Evolutionary conservation across 2,797 vertebrate genomes (phyloP).

Genomic region (Pangasius macronema): DNA sequence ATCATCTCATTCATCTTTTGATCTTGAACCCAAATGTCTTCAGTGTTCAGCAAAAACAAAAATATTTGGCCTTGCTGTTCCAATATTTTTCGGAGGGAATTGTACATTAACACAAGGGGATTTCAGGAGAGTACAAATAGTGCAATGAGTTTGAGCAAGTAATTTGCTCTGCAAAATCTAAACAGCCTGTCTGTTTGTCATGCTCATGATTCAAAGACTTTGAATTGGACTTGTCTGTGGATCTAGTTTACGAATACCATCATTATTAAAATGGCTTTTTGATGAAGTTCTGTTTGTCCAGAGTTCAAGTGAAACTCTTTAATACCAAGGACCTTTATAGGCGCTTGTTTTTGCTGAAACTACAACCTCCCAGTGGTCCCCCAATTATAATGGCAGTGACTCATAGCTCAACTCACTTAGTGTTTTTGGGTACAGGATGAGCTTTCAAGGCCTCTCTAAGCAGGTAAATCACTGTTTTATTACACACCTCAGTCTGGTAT

Average conservation of each 20-base stretch:
- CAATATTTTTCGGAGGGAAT: too few relatives aligned
- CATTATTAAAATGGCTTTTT: background rate
- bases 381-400: constrained; percentile 43
- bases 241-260: background rate
- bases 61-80: background rate
- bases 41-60: background rate
- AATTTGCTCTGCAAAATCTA: background rate
- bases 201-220: background rate
- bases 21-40: background rate
- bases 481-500: constrained; percentile 36
- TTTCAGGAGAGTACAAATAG: background rate
- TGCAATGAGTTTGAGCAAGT: background rate
- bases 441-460: constrained; percentile 51
- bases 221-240: background rate
- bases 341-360: constrained; percentile 12
- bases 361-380: constrained; percentile 5
- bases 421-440: constrained; percentile 43
- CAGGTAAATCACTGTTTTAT: constrained; percentile 58
- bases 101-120: background rate
- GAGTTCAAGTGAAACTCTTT: constrained; percentile 62
- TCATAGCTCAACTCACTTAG: constrained; percentile 50
- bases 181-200: background rate
- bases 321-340: constrained; percentile 1
- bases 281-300: too few relatives aligned
- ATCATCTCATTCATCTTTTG: background rate